Evolutionary conservation across 2,113 vertebrate genomes (phyloP).

Genomic region (Nymphicus hollandicus): DNA sequence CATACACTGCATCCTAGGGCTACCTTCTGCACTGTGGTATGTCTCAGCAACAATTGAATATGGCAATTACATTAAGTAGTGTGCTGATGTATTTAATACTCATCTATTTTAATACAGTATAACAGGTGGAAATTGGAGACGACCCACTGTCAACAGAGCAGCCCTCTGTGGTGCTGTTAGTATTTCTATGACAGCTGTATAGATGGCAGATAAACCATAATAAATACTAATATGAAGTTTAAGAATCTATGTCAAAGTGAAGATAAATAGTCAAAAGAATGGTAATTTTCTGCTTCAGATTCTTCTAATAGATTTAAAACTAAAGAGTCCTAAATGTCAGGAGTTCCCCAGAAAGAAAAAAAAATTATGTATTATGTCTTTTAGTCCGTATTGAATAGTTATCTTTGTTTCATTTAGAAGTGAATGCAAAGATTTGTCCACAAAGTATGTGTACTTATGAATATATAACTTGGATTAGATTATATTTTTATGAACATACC

Average conservation of each 20-base stretch:
- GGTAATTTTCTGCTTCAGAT: background rate
- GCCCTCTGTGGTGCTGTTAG: background rate
- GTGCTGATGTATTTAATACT: background rate
- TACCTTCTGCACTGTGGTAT: background rate
- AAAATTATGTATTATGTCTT: accelerated
- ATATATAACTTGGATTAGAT: background rate
- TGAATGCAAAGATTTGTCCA: background rate
- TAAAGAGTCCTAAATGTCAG: background rate
- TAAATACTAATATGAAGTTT: background rate
- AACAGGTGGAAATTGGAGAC: background rate
- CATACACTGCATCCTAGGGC: background rate
- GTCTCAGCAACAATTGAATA: background rate
- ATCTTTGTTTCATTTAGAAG: background rate
- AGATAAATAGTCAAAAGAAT: background rate
- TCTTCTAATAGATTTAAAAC: background rate
- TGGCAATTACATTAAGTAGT: background rate
- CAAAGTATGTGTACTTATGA: background rate
- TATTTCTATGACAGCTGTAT: background rate
- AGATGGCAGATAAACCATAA: background rate
- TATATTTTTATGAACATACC: background rate
- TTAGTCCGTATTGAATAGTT: background rate
- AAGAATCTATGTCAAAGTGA: background rate
- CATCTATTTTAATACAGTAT: background rate
- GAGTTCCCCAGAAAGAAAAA: background rate
- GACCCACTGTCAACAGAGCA: background rate